A percentile compares a stretch with the other conserved stretches of the same genome.
phyloP scores from a whole-genome alignment of 2,797 vertebrate genomes.

The Sebastolobus alascanus region DNA sequence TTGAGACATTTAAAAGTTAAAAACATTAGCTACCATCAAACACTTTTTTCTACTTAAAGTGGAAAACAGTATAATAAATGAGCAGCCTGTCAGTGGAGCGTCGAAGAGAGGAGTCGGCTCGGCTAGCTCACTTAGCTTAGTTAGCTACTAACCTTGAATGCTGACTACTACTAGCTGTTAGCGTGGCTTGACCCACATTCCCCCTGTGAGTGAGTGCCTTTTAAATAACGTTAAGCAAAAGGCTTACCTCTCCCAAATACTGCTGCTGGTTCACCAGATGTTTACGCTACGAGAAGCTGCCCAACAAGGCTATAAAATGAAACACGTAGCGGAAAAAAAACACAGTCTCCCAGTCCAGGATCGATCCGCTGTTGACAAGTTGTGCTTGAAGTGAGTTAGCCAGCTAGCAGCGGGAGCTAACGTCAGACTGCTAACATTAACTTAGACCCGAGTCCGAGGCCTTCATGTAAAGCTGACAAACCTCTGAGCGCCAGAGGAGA shows the following conservation, averaged over 20 bases:
- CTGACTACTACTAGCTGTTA: conserved; percentile 69
- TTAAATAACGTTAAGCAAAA: conserved; percentile 57
- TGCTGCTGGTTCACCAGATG: conserved; percentile 45
- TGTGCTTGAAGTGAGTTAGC: conserved; percentile 67
- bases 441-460: conserved; percentile 42
- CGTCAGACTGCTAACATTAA: conserved; percentile 63
- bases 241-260: conserved; percentile 73
- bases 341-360: conserved; percentile 44
- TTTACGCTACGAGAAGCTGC: neutral
- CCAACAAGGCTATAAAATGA: conserved; percentile 1
- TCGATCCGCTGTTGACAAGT: conserved; percentile 80
- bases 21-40: neutral
- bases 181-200: conserved; percentile 78
- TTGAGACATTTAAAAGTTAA: neutral
- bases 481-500: neutral
- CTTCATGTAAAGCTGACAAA: conserved; percentile 22
- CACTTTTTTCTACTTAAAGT: neutral
- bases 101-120: conserved; percentile 24
- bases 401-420: conserved; percentile 68
- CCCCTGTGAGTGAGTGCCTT: conserved; percentile 24
- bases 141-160: conserved; percentile 77
- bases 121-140: conserved; percentile 63
- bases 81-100: conserved; percentile 12
- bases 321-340: conserved; percentile 4
- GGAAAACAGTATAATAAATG: neutral